These are phyloP conservation scores for Chaetura pelagica DNA, from an alignment of 2,113 vertebrate species.

Conservation along the genomic window DNA sequence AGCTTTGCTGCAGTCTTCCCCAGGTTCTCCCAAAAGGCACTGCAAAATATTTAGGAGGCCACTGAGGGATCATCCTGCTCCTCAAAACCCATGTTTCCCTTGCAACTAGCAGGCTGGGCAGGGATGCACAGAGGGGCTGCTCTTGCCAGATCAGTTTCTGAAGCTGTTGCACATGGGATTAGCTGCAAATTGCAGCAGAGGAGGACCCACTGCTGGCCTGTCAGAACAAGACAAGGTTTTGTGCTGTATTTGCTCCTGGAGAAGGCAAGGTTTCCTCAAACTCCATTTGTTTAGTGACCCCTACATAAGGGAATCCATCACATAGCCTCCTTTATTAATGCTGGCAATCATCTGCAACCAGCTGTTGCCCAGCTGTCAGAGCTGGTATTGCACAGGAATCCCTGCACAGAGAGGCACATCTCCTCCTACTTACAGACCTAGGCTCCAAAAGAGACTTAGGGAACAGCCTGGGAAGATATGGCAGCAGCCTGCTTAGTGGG, in stretches of 20 bases:
- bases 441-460: neutral
- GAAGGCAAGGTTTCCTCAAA: slow-evolving; percentile 46
- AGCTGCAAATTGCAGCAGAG: neutral
- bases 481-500: neutral
- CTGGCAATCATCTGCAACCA: slow-evolving; percentile 55
- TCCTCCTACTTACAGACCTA: neutral
- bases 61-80: neutral
- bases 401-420: neutral
- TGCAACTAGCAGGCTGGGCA: neutral
- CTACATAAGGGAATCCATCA: slow-evolving; percentile 35
- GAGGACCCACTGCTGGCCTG: neutral
- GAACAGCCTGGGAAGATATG: neutral
- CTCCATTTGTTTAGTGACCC: slow-evolving; percentile 49
- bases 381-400: slow-evolving; percentile 30
- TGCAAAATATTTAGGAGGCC: neutral
- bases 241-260: slow-evolving; percentile 43
- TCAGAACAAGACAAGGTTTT: slow-evolving; percentile 50
- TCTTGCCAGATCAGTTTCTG: slow-evolving; percentile 42
- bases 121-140: neutral
- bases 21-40: neutral
- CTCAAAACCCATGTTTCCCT: neutral
- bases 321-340: slow-evolving; percentile 56
- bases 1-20: neutral
- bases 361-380: slow-evolving; percentile 68
- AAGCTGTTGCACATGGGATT: slow-evolving; percentile 41